Conservation (phyloP, 2,888 invertebrate species). For the Drosophila mimetica region DNA sequence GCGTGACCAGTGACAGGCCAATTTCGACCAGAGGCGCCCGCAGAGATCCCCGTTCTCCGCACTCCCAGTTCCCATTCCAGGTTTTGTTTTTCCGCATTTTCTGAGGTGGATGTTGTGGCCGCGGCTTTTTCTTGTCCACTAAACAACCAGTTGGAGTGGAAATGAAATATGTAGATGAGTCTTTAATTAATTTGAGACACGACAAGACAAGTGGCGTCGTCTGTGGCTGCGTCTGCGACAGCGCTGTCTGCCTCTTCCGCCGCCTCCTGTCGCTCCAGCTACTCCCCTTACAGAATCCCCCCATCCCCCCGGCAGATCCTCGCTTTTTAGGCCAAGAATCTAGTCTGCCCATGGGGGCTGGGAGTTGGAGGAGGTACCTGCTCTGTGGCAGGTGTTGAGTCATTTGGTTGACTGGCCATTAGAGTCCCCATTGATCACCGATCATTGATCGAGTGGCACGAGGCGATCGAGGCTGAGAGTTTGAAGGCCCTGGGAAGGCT, state of each 20-base stretch:
- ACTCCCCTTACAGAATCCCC: too few species aligned
- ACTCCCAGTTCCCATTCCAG: constrained; percentile 32
- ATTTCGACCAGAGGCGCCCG: constrained; percentile 63
- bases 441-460: constrained; percentile 29
- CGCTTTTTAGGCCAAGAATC: constrained; percentile 71
- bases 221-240: constrained; percentile 63
- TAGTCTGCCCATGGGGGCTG: background rate
- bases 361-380: constrained; percentile 22
- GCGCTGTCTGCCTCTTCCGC: constrained; percentile 53
- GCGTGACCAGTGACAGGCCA: constrained; percentile 71
- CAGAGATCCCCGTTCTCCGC: constrained; percentile 30
- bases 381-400: constrained; percentile 73
- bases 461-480: background rate
- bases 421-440: constrained; percentile 68
- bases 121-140: constrained; percentile 48
- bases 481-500: background rate
- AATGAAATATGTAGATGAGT: constrained; percentile 80
- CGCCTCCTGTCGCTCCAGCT: constrained; percentile 54
- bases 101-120: constrained; percentile 36
- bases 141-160: constrained; percentile 76
- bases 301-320: constrained; percentile 20
- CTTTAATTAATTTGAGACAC: constrained; percentile 81
- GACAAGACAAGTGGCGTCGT: constrained; percentile 79
- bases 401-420: constrained; percentile 66
- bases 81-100: constrained; percentile 74